Evolutionary conservation across 1,140 invertebrate species (phyloP), one percentile per base, ranked within the genome.

Genomic region (Amyelois transitella): DNA sequence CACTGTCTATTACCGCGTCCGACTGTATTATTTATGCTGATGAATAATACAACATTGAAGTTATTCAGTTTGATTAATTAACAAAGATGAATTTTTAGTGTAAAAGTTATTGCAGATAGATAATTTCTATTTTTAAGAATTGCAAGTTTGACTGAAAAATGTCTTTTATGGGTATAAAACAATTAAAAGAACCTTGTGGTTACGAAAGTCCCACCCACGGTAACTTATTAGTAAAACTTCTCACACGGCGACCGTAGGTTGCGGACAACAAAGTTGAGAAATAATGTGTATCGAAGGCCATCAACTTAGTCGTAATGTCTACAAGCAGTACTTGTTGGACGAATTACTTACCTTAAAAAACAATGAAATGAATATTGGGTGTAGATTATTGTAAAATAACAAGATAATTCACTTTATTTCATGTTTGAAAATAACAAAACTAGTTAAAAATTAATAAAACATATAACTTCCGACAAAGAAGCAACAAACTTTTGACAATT

Each of bases 241-340:
- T 64, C 57, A 70, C 50, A 48, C 19, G 45, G 45, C 12, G 12
- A 52, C 50, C 65, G 71, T 73, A 64, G 65, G 64, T 43, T 63
- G 70, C 49, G 4, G 57, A 61, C 52, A 60, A 66, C 64, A 61
- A 64, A 69, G 66, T 80, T 80, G 69, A 72, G 77, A 75, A 80
- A 80, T 77, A 75, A n/a, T 61, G 54, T 61, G 44, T 1, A 19
- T 53, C 60, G 75, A 80, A 80, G 77, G 77, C 64, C 77, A 72
- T 62, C 57, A 61, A 61, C 57, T 60, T 58, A 44, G 32, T 14
- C 3, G 17, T 3, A 12, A 14, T 32, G 22, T 24, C 22, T 24
- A 5, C 22, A 14, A 38, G n/a, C n/a, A 4, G 32, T 2, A 38
- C n/a, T 38, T 14, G 2, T 2, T 12, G 7, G 25, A 32, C n/a